Evolutionary conservation across 1,140 invertebrate species (phyloP), one percentile per base, ranked within the genome.

Genomic region (Notospermus geniculatus): DNA sequence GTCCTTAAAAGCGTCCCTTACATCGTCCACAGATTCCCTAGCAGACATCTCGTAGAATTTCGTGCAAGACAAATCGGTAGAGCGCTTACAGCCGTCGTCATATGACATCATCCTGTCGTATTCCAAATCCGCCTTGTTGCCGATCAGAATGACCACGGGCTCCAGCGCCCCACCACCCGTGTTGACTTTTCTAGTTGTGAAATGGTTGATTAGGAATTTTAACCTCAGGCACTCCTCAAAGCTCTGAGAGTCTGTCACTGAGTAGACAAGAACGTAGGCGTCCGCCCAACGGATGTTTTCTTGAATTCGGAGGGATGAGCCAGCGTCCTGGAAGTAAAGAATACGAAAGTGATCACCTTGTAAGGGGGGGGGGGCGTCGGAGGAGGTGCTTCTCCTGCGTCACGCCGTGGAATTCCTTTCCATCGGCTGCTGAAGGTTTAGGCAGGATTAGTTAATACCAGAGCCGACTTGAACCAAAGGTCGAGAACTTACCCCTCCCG

Each of bases 81-180:
- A 88, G 22, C 88, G 80, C 17, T 85, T 79, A 62, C 87, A 86
- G 0, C 89, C 92, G 81, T 94, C 91, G 69, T 93, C 91, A 11
- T 86, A 85, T 71, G 88, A 91, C 59, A 95, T 91, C 85, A 93
- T 90, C 69, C 92, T 83, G 46, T 93, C 80, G 79, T 93, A 91
- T 41, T 93, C 89, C 89, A 95, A 91, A 72, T 95, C 92, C 11
- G 87, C 89, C 82, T 95, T 95, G 73, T 94, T 94, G 25, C 88
- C 92, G 13, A 91, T 88, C 57, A 91, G 75, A n/a, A 90, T 87
- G 2, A 92, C 83, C 5, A 36, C 32, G 4, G 32, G 32, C 15
- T 36, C 32, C 15, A 36, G 15, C 54, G 80, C 79, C 41, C 87
- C 84, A 86, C 88, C 83, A 73, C 84, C 85, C 36, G 69, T 71